Evolutionary conservation across 2,888 invertebrate genomes (phyloP).

Genomic region (Augochlorella aurata): DNA sequence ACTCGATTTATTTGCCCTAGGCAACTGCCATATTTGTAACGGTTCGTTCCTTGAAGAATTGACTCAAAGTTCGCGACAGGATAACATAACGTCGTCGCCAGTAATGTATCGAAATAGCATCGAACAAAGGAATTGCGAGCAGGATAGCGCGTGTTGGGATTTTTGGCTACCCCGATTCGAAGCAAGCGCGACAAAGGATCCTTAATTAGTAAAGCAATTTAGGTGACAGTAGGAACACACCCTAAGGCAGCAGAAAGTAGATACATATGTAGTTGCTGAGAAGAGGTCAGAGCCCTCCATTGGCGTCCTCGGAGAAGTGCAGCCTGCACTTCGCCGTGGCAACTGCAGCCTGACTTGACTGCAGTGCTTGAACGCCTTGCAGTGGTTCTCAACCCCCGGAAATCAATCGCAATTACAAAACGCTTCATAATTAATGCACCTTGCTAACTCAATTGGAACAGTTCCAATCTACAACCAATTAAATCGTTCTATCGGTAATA

Average conservation of each 20-base stretch:
- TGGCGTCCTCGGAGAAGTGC: slow-evolving; percentile 71
- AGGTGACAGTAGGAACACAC: slow-evolving; percentile 60
- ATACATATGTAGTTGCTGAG: slow-evolving; percentile 56
- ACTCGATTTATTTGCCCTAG: background rate
- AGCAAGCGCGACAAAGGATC: slow-evolving; percentile 44
- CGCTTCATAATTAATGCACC: background rate
- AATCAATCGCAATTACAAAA: slow-evolving; percentile 1
- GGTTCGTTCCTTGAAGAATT: slow-evolving; percentile 3
- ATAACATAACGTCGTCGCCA: background rate
- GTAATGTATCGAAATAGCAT: slow-evolving; percentile 20
- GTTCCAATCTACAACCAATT: background rate
- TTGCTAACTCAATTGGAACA: background rate
- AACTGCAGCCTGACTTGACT: slow-evolving; percentile 71
- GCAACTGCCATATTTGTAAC: background rate
- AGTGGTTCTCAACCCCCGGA: slow-evolving; percentile 68
- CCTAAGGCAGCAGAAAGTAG: slow-evolving; percentile 64
- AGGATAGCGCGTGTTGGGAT: slow-evolving; percentile 19
- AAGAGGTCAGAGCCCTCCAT: slow-evolving; percentile 76
- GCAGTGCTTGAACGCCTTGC: slow-evolving; percentile 67
- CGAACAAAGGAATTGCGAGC: slow-evolving; percentile 13
- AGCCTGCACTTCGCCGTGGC: slow-evolving; percentile 68
- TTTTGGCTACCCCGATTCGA: slow-evolving; percentile 12
- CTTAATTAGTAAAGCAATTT: slow-evolving; percentile 62
- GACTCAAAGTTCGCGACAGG: slow-evolving; percentile 2
- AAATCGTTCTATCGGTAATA: background rate